A percentile compares a stretch with the other conserved stretches of the same genome.
These are phyloP conservation scores for Drosophila paulistorum DNA, from an alignment of 1,140 invertebrate species.

Conservation along the genomic window DNA sequence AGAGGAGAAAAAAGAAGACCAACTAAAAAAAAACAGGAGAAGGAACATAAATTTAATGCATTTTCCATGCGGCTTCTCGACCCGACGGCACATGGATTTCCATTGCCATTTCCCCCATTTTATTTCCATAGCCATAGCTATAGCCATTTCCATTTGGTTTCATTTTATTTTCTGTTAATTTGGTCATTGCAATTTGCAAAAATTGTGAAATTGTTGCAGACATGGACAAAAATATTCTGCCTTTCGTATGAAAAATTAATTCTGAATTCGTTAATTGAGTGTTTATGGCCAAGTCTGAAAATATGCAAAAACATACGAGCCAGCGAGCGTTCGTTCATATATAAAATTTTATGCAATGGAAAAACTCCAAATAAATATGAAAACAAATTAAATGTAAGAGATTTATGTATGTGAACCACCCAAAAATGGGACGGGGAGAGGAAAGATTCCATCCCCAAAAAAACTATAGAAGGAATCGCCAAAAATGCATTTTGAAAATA, in stretches of 20 bases:
- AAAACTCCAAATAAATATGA: slow-evolving; percentile 54
- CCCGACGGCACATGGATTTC: slow-evolving; percentile 22
- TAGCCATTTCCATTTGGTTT: slow-evolving; percentile 56
- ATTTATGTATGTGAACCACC: slow-evolving; percentile 51
- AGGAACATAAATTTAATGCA: slow-evolving; percentile 68
- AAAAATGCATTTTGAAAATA: slow-evolving; percentile 1
- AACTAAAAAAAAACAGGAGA: slow-evolving; percentile 37
- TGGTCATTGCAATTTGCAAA: slow-evolving; percentile 37
- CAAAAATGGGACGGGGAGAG: neutral
- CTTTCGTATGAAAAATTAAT: slow-evolving; percentile 81
- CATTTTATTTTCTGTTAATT: slow-evolving; percentile 77
- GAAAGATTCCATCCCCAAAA: neutral
- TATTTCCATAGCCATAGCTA: slow-evolving; percentile 30
- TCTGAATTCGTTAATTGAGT: slow-evolving; percentile 83
- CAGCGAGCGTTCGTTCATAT: slow-evolving; percentile 1
- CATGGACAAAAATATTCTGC: slow-evolving; percentile 35
- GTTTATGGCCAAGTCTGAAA: slow-evolving; percentile 67
- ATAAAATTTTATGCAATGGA: slow-evolving; percentile 52
- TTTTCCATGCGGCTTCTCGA: slow-evolving; percentile 58
- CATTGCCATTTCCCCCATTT: slow-evolving; percentile 28
- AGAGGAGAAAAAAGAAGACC: neutral
- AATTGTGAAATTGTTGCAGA: slow-evolving; percentile 62
- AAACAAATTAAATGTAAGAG: slow-evolving; percentile 70
- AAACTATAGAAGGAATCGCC: neutral
- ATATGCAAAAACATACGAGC: slow-evolving; percentile 24